A percentile compares a stretch with the other conserved stretches of the same genome.
phyloP scores from a whole-genome alignment of 2,797 vertebrate species.

The Phataginus tetradactyla region DNA sequence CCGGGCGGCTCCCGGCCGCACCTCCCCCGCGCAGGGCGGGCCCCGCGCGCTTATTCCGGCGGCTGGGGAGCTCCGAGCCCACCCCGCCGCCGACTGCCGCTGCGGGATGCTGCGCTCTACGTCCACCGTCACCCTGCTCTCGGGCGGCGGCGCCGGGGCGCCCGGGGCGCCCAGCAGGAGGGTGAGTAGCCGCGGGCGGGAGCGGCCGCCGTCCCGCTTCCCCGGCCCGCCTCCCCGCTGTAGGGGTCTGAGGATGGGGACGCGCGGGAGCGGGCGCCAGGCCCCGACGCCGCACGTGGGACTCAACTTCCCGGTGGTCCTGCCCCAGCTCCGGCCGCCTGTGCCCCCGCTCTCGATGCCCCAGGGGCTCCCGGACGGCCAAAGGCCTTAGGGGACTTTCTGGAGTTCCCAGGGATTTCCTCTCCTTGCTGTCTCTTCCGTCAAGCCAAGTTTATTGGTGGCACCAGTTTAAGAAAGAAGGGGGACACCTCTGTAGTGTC shows the following conservation, averaged over 20 bases:
- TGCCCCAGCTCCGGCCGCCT: rapidly evolving
- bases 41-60: constrained; percentile 15
- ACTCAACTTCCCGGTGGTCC: neutral
- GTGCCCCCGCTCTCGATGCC: neutral
- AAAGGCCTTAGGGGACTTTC: neutral
- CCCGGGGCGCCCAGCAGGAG: constrained; percentile 68
- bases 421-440: neutral
- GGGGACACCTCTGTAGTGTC: neutral
- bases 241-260: neutral
- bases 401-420: constrained; percentile 60
- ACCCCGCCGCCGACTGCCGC: neutral
- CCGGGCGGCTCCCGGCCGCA: rapidly evolving
- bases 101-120: constrained; percentile 84
- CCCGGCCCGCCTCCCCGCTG: rapidly evolving
- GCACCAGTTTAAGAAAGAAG: neutral
- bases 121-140: constrained; percentile 83
- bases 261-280: neutral
- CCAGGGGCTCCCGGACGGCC: neutral
- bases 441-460: neutral
- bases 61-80: neutral
- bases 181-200: constrained; percentile 76
- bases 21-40: constrained; percentile 67
- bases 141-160: constrained; percentile 65
- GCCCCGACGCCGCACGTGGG: neutral
- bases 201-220: neutral